Conservation (phyloP, 2,113 vertebrate species). For the Crotophaga sulcirostris region DNA sequence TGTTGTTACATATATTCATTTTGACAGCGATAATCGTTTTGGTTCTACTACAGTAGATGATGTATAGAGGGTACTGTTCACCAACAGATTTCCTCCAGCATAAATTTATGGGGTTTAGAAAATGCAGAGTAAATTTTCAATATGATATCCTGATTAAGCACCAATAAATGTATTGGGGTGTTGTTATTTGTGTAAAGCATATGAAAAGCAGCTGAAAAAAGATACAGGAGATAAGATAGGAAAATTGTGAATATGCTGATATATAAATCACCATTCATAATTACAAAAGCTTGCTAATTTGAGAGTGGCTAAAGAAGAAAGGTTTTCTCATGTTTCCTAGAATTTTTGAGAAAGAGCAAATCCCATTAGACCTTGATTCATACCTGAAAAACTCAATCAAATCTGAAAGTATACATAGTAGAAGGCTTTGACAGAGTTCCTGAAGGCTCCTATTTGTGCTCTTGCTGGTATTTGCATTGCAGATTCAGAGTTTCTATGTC, state of each 20-base stretch:
- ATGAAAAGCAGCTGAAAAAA: conserved; percentile 14
- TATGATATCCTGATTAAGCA: neutral
- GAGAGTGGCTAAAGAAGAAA: conserved; percentile 30
- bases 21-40: conserved; percentile 22
- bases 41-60: conserved; percentile 19
- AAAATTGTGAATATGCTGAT: conserved; percentile 65
- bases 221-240: conserved; percentile 31
- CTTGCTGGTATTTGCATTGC: conserved; percentile 66
- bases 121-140: neutral
- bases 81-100: neutral
- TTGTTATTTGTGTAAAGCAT: neutral
- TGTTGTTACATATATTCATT: conserved; percentile 35
- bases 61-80: neutral
- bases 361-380: conserved; percentile 47
- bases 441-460: conserved; percentile 63
- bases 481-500: conserved; percentile 64
- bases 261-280: conserved; percentile 37
- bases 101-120: neutral
- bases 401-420: conserved; percentile 39
- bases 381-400: conserved; percentile 33
- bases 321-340: conserved; percentile 52
- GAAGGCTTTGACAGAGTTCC: conserved; percentile 47
- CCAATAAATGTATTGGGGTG: neutral
- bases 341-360: conserved; percentile 48
- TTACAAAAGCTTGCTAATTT: conserved; percentile 47